Evolutionary conservation across 2,888 invertebrate genomes (phyloP).

Genomic region (Lottia scabra): DNA sequence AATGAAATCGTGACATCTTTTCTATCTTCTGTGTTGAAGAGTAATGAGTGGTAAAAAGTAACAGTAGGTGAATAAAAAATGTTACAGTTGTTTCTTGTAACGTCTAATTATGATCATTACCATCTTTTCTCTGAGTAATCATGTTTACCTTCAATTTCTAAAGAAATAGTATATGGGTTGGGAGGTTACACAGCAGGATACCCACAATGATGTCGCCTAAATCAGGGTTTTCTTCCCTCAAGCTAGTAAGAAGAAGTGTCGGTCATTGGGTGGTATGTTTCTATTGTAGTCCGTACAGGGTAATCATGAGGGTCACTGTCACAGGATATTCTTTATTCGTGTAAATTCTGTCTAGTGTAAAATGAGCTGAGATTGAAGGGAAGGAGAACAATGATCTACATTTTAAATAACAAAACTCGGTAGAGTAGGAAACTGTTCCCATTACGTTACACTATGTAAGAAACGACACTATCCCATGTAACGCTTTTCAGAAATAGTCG

Average conservation of each 20-base stretch:
- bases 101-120: neutral
- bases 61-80: neutral
- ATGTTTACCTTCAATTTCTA: neutral
- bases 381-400: neutral
- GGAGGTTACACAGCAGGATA: neutral
- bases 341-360: neutral
- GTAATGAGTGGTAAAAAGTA: neutral
- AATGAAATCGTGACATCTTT: neutral
- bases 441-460: neutral
- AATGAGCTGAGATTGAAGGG: neutral
- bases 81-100: neutral
- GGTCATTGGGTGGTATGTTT: neutral
- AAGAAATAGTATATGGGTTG: neutral
- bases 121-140: neutral
- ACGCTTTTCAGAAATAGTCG: neutral
- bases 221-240: neutral
- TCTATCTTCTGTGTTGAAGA: neutral
- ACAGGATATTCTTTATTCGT: neutral
- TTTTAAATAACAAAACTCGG: neutral
- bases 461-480: neutral
- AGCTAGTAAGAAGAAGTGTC: neutral
- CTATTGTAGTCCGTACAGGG: neutral
- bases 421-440: neutral
- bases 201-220: neutral
- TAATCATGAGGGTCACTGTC: conserved; percentile 3